phyloP scores from a whole-genome alignment of 2,113 vertebrate genomes.

The Podarcis raffonei region DNA sequence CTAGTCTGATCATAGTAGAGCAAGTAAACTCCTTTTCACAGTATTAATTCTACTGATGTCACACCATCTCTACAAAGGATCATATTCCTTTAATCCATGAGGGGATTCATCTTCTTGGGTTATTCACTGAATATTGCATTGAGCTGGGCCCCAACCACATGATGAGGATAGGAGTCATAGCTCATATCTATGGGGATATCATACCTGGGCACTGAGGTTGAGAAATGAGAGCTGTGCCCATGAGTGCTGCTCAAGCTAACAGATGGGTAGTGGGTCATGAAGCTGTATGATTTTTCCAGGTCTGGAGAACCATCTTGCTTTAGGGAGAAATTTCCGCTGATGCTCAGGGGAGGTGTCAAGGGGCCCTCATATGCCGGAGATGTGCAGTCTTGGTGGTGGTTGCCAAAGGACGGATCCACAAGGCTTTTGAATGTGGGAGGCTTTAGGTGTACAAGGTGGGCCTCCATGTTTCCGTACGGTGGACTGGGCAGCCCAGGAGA shows the following conservation, averaged over 20 bases:
- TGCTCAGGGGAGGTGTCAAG: slow-evolving; percentile 92
- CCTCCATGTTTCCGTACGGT: slow-evolving; percentile 91
- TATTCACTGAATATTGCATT: slow-evolving; percentile 88
- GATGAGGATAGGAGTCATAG: slow-evolving; percentile 87
- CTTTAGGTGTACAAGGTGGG: slow-evolving; percentile 90
- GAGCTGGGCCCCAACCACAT: slow-evolving; percentile 83
- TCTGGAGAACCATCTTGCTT: slow-evolving; percentile 93
- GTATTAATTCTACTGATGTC: background rate
- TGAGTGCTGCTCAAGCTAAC: slow-evolving; percentile 78
- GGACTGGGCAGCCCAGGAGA: slow-evolving; percentile 94
- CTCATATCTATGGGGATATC: slow-evolving; percentile 90
- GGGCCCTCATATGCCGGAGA: slow-evolving; percentile 92
- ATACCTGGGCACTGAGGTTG: slow-evolving; percentile 76
- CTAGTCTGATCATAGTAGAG: background rate
- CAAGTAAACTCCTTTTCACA: background rate
- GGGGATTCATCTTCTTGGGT: background rate
- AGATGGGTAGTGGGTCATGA: slow-evolving; percentile 75
- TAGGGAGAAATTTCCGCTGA: slow-evolving; percentile 92
- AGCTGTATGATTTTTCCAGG: slow-evolving; percentile 84
- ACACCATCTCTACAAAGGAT: accelerated
- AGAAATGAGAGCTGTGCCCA: slow-evolving; percentile 82
- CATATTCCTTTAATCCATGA: background rate
- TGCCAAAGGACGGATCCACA: slow-evolving; percentile 79
- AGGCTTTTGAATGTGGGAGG: slow-evolving; percentile 81
- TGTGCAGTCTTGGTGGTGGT: slow-evolving; percentile 82